Evolutionary conservation across 2,888 invertebrate genomes (phyloP), one percentile per base, ranked within the genome.

Genomic region (Pharmacophagus antenor): DNA sequence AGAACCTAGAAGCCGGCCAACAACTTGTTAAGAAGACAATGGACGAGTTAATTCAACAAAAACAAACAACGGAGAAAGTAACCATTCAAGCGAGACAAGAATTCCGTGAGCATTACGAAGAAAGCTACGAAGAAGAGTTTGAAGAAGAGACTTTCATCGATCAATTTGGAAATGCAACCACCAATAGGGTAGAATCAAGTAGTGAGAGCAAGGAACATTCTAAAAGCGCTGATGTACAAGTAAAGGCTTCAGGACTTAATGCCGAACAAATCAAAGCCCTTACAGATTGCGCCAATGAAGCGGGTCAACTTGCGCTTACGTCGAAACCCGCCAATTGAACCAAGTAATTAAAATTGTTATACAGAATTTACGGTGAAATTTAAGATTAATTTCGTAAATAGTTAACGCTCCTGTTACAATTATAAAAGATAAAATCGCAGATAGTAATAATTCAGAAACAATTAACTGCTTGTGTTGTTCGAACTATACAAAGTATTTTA

Each of bases 81-180:
- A 73, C 82, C 53, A 91, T 91, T 62, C 85, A 91, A 69, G 91
- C 91, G 0, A 80, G 88, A 69, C 91, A 91, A 64, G 91, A 91
- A 65, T 91, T 91, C 71, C 80, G 86, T 12, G 91, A 91, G 71
- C 80, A 81, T 2, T 91, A 81, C 68, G 79, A 85, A 62, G 85
- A 89, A 65, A 89, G 89, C 67, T 91, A 90, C 65, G 91, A 91
- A 61, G 91, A 91, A 64, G 91, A 89, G 63, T 89, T 88, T 48
- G 85, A 91, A 63, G 91, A 91, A 56, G 89, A 91, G 68, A 91
- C 89, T 17, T 85, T 84, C 62, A 91, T 77, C 20, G 91, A 91
- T 67, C 74, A 89, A 62, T 76, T 70, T 42, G 91, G 91, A 61
- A 91, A 91, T 61, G 82, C 77, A 56, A 88, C 89, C 5, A 90